These are phyloP conservation scores for Caiman crocodilus DNA, from an alignment of 2,797 vertebrate genomes.

Conservation along the genomic window DNA sequence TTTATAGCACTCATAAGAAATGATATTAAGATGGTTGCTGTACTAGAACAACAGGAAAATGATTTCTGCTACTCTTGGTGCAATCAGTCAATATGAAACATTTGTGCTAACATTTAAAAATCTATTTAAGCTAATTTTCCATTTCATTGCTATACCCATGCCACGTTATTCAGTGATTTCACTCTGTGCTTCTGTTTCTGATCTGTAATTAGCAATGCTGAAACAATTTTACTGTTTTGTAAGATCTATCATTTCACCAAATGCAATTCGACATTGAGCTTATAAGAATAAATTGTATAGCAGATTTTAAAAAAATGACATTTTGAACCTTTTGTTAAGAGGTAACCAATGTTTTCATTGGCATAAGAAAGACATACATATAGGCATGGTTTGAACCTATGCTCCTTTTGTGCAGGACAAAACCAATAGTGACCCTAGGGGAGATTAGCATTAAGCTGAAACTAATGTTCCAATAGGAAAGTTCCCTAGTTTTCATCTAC, in stretches of 20 bases:
- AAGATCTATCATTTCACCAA: background rate
- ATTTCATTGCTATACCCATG: background rate
- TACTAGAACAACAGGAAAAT: conserved; percentile 18
- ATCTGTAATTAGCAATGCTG: background rate
- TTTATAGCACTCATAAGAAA: background rate
- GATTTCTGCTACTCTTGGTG: conserved; percentile 6
- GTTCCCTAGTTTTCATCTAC: background rate
- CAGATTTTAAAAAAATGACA: background rate
- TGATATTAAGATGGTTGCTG: background rate
- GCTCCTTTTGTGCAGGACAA: background rate
- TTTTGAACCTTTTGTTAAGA: background rate
- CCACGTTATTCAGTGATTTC: background rate
- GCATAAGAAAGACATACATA: background rate
- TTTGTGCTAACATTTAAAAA: background rate
- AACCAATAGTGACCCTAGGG: background rate
- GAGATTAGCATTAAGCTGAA: background rate
- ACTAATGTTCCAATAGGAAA: background rate
- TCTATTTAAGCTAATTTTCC: background rate
- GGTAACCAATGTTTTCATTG: background rate
- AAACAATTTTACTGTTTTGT: background rate
- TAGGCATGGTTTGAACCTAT: background rate
- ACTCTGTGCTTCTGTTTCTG: background rate
- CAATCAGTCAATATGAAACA: background rate
- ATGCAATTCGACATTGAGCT: background rate
- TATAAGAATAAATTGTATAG: background rate